Percentiles rank a stretch among this genome's conserved stretches.
These are phyloP conservation scores for Mimumesa dahlbomi DNA, from an alignment of 2,888 invertebrate genomes.

Conservation along the genomic window DNA sequence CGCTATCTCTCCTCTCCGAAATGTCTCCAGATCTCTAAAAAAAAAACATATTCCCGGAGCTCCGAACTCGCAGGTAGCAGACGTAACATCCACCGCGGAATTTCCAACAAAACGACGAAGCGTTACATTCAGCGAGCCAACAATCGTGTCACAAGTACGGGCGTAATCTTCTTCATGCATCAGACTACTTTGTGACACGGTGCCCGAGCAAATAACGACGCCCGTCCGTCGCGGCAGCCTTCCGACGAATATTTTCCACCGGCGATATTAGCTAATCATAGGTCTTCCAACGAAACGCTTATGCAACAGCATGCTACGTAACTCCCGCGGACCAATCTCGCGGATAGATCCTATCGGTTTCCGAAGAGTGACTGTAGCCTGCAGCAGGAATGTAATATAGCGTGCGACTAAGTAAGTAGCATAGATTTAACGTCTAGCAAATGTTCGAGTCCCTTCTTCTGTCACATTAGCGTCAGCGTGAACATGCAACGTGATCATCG, in stretches of 20 bases:
- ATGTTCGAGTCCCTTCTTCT: conserved; percentile 18
- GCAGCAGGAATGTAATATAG: conserved; percentile 26
- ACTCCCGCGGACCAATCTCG: conserved; percentile 21
- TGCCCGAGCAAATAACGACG: background rate
- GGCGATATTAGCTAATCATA: conserved; percentile 28
- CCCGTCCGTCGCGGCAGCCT: too few relatives aligned
- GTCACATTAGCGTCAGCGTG: conserved; percentile 45
- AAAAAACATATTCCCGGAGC: too few relatives aligned
- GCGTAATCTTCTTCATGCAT: too few relatives aligned
- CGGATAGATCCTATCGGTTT: conserved; percentile 41
- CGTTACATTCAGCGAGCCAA: too few relatives aligned
- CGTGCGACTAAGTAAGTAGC: conserved; percentile 34
- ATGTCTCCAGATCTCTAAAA: too few relatives aligned
- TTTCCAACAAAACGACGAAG: too few relatives aligned
- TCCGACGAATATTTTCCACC: conserved; percentile 5
- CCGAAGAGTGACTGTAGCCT: conserved; percentile 29
- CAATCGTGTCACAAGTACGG: too few relatives aligned
- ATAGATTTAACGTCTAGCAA: conserved; percentile 27
- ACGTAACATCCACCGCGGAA: too few relatives aligned
- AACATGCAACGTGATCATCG: conserved; percentile 42
- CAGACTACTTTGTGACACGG: background rate
- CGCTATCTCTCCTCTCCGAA: too few relatives aligned
- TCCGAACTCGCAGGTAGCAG: too few relatives aligned
- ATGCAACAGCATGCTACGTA: conserved; percentile 39
- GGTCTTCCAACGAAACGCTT: conserved; percentile 16